Percentiles rank a stretch among this genome's conserved stretches.
Conservation (phyloP, 2,888 invertebrate species). For the Neocrepidodera transversa region DNA sequence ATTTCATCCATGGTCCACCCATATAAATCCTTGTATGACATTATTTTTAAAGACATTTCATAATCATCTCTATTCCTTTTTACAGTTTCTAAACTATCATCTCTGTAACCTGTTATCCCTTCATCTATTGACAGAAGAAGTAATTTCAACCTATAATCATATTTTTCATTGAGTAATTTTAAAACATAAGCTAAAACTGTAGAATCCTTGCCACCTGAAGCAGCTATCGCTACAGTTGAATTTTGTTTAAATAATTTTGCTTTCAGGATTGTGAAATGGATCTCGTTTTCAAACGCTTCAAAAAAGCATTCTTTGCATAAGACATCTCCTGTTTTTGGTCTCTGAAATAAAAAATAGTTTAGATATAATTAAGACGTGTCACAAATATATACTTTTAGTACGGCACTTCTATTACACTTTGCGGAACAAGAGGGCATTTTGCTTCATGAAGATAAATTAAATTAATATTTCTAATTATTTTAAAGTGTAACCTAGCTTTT, state of each 20-base stretch:
- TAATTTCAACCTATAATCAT: slow-evolving; percentile 89
- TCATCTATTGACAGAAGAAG: slow-evolving; percentile 96
- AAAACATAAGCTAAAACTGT: slow-evolving; percentile 95
- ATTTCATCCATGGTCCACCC: slow-evolving; percentile 99
- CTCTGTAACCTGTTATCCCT: slow-evolving; percentile 94
- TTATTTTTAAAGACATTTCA: slow-evolving; percentile 89
- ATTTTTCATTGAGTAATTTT: slow-evolving; percentile 87
- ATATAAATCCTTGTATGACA: slow-evolving; percentile 96
- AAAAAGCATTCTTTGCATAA: slow-evolving; percentile 96
- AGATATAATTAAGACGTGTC: neutral
- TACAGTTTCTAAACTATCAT: slow-evolving; percentile 96
- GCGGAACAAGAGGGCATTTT: slow-evolving; percentile 76
- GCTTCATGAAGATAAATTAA: neutral
- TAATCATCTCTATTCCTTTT: slow-evolving; percentile 94
- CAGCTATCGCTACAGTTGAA: slow-evolving; percentile 90
- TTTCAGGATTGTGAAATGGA: slow-evolving; percentile 87
- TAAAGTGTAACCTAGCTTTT: too few relatives aligned
- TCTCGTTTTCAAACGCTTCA: slow-evolving; percentile 91
- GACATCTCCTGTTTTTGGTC: slow-evolving; percentile 90
- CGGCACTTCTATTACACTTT: slow-evolving; percentile 77
- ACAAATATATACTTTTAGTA: slow-evolving; percentile 70
- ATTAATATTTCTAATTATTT: neutral
- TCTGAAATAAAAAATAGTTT: slow-evolving; percentile 62
- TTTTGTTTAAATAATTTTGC: slow-evolving; percentile 83
- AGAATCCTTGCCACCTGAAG: slow-evolving; percentile 95